Evolutionary conservation across 2,888 invertebrate genomes (phyloP).

Genomic region (Lasioglossum morio): DNA sequence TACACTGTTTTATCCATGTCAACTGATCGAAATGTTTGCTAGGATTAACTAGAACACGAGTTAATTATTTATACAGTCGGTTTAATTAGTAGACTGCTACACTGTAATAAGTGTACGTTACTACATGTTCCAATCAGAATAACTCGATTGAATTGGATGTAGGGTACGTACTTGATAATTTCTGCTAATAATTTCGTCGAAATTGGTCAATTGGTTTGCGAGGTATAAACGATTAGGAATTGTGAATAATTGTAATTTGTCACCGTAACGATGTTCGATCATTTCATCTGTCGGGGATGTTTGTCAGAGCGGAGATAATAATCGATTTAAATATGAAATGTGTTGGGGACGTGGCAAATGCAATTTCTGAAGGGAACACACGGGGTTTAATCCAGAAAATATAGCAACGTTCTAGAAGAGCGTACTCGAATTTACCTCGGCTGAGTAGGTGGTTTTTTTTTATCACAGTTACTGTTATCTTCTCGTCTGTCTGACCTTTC

Average conservation of each 20-base stretch:
- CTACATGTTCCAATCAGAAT: too few species aligned
- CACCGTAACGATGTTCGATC: too few species aligned
- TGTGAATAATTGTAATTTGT: background rate
- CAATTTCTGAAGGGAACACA: background rate
- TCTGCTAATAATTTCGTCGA: background rate
- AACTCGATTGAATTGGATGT: too few species aligned
- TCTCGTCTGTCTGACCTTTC: conserved; percentile 53
- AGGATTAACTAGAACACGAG: background rate
- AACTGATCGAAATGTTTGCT: background rate
- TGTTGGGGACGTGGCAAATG: background rate
- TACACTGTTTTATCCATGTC: background rate
- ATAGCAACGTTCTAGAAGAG: background rate
- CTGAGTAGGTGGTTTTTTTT: conserved; percentile 50
- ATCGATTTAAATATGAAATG: background rate
- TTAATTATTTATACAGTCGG: background rate
- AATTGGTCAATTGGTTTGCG: background rate
- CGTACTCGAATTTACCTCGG: conserved; percentile 22
- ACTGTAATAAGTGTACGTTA: too few species aligned
- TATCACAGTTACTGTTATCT: conserved; percentile 45
- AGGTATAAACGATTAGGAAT: background rate
- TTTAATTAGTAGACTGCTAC: background rate
- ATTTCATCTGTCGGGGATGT: background rate
- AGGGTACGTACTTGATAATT: too few species aligned
- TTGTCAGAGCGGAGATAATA: background rate
- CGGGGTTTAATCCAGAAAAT: background rate